A percentile compares a stretch with the other conserved stretches of the same genome.
Evolutionary conservation across 1,140 invertebrate genomes (phyloP).

Genomic region (Tetramorium alpestre): DNA sequence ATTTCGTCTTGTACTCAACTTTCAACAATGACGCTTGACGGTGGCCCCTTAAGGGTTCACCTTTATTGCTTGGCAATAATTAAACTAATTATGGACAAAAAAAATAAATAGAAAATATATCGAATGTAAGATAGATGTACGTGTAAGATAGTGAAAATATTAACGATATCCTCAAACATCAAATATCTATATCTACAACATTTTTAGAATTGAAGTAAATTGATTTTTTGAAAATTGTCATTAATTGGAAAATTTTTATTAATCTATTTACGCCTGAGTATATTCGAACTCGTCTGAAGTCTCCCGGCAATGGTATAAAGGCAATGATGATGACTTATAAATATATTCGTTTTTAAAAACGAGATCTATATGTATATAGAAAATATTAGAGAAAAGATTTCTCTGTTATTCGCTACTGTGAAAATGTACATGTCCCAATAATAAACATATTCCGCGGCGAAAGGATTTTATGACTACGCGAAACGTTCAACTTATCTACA

Average conservation of each 20-base stretch:
- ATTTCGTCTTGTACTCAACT: neutral
- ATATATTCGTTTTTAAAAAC: too few species aligned
- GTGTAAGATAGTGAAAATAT: neutral
- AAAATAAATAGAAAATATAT: neutral
- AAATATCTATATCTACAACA: neutral
- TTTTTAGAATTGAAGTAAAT: neutral
- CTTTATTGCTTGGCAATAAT: conserved; percentile 7
- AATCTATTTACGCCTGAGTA: too few species aligned
- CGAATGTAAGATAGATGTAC: neutral
- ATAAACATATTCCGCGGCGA: too few species aligned
- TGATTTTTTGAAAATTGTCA: neutral
- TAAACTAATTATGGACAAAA: neutral
- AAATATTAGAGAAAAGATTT: too few species aligned
- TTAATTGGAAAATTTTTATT: neutral
- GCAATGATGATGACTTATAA: too few species aligned
- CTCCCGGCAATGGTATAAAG: too few species aligned
- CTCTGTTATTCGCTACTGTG: too few species aligned
- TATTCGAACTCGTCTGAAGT: too few species aligned
- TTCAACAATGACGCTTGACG: neutral
- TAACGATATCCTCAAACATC: neutral
- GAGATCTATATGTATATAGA: too few species aligned
- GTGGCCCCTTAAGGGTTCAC: neutral
- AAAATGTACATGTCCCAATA: too few species aligned
- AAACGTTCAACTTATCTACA: neutral
- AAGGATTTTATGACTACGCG: too few species aligned